Evolutionary conservation across 1,140 invertebrate genomes (phyloP).

Genomic region (Drosophila kanapiae): DNA sequence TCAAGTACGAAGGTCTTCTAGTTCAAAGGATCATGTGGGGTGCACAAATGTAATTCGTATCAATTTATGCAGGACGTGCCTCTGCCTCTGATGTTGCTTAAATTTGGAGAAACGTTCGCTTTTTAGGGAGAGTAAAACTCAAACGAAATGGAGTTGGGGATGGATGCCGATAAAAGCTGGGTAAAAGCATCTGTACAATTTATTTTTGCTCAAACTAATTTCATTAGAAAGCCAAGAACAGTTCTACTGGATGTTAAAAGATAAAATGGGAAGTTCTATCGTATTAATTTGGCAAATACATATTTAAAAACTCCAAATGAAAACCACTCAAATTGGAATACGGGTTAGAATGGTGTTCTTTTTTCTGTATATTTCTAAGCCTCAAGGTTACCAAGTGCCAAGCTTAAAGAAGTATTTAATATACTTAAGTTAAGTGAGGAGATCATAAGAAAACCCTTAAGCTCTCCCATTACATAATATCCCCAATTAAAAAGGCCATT

Average conservation of each 20-base stretch:
- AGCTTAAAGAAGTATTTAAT: not conserved
- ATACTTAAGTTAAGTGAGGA: not conserved
- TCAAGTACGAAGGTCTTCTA: conserved; percentile 23
- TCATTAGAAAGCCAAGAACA: conserved; percentile 2
- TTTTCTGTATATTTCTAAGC: no score
- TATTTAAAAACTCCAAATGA: not conserved
- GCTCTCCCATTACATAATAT: not conserved
- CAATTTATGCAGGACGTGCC: conserved; percentile 66
- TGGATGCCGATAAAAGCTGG: not conserved
- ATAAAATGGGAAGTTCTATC: not conserved
- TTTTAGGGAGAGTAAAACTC: not conserved
- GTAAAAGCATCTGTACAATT: conserved; percentile 18
- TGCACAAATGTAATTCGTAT: conserved; percentile 55
- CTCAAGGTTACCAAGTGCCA: not conserved
- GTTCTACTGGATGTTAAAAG: not conserved
- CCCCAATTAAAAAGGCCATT: conserved; percentile 16
- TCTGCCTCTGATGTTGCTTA: conserved; percentile 35
- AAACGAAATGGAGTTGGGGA: not conserved
- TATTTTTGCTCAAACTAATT: conserved; percentile 27
- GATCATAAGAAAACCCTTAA: not conserved
- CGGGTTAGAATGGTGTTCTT: not conserved
- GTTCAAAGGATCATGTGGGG: conserved; percentile 51
- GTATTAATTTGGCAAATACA: not conserved
- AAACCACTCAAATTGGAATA: not conserved
- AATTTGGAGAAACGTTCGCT: conserved; percentile 34